Conservation (phyloP, 1,140 invertebrate genomes). For the Sitobion miscanthi region DNA sequence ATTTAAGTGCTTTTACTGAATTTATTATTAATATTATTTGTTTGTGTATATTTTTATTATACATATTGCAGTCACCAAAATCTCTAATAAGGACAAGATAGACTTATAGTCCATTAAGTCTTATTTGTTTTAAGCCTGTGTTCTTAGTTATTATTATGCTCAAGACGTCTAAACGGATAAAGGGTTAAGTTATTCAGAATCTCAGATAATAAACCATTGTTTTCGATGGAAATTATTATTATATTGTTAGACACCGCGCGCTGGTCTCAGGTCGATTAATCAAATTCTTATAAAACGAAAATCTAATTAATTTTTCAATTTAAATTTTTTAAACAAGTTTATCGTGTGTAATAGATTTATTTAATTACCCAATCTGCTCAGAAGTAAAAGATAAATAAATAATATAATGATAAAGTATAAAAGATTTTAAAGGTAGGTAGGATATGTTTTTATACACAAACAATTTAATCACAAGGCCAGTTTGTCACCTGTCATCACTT, state of each 20-base stretch:
- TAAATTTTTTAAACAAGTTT: background rate
- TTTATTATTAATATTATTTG: background rate
- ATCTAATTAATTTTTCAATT: constrained; percentile 16
- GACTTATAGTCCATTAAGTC: background rate
- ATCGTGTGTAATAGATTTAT: background rate
- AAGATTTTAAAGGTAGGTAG: background rate
- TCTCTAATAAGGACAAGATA: background rate
- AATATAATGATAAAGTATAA: background rate
- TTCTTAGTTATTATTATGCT: background rate
- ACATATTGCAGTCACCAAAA: background rate
- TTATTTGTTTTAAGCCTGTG: background rate
- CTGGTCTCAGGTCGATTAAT: background rate
- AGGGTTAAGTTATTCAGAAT: background rate
- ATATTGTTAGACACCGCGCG: background rate
- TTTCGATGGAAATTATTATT: background rate
- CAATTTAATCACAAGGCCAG: background rate
- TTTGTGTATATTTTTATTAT: background rate
- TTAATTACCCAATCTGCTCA: background rate
- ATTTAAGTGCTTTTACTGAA: background rate
- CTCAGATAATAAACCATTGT: background rate
- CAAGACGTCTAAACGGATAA: background rate
- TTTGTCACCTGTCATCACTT: background rate
- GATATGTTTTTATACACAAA: background rate
- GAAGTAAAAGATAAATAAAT: background rate
- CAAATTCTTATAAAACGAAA: background rate